Evolutionary conservation across 2,888 invertebrate genomes (phyloP).

Genomic region (Nemotelus nigrinus): DNA sequence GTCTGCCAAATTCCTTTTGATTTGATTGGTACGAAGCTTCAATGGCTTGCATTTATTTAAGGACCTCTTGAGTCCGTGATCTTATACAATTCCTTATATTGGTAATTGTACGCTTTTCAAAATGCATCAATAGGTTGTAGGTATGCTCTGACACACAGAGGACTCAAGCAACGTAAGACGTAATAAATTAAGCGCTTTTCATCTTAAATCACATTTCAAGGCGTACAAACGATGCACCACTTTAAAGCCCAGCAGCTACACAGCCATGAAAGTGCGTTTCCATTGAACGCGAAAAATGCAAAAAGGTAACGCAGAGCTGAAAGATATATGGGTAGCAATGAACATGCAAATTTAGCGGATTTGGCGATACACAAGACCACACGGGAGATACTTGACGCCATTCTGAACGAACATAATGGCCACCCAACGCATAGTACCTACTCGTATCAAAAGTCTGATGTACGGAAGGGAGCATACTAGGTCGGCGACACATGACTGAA

Average conservation of each 20-base stretch:
- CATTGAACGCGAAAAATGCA: slow-evolving; percentile 2
- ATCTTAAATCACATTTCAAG: too few relatives aligned
- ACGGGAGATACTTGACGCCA: slow-evolving; percentile 41
- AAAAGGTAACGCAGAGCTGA: slow-evolving; percentile 14
- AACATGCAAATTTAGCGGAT: slow-evolving; percentile 34
- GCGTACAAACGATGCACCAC: not conserved
- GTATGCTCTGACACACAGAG: too few relatives aligned
- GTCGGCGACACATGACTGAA: slow-evolving; percentile 11
- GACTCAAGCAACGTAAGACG: too few relatives aligned
- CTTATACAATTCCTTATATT: too few relatives aligned
- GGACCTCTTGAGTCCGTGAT: too few relatives aligned
- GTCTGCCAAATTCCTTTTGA: not conserved
- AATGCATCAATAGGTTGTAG: too few relatives aligned
- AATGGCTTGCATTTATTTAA: too few relatives aligned
- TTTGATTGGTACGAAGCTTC: not conserved
- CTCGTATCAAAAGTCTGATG: not conserved
- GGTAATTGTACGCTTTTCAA: too few relatives aligned
- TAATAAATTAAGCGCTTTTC: too few relatives aligned
- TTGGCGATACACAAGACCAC: slow-evolving; percentile 43
- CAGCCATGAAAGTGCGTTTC: not conserved
- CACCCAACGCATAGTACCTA: slow-evolving; percentile 18
- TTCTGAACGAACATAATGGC: slow-evolving; percentile 5
- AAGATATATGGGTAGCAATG: slow-evolving; percentile 31
- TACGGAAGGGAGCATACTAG: slow-evolving; percentile 20
- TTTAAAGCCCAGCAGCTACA: not conserved